Base-by-base conservation (phyloP, 2,113 vertebrate species). In the Crypturellus undulatus region DNA sequence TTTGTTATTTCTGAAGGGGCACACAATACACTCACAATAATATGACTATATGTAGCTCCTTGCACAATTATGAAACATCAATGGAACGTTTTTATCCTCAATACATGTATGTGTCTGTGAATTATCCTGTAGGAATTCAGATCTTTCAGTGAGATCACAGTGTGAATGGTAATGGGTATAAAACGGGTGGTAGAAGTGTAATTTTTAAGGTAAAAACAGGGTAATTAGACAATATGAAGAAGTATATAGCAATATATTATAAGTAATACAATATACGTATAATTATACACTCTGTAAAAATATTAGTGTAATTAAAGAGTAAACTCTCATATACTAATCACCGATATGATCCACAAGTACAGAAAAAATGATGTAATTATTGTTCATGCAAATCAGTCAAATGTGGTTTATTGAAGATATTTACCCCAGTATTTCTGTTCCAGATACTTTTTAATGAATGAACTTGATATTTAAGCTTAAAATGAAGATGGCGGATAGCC, bases 1-100 rank as follows among this genome's bases (percentile, higher is more conserved):
- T 93, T 93, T 94, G 93, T 93, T 91, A 5, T 63, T 94, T 93
- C 89, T 96, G 79, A 40, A 95, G 93, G 87, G 81, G 87, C 87
- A 91, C 68, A 87, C 73, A 81, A 84, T 80, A 93, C 89, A 89
- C 87, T 82, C 71, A 59, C 59, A 92, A 87, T 59, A 91, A 67
- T 24, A 45, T 30, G 32, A 81, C 84, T 94, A 93, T 76, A 42
- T 82, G 87, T 97, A 95, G 81, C 54, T 87, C 16, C 80, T 86
- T 94, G 64, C 47, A 84, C 26, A 26, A 34, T 87, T 70, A 40
- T 16, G 40, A 45, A 83, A 77, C 70, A 95, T 97, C 89, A 94
- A 63, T 95, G 52, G 36, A 89, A 77, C 1, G 8, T 76, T 89
- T 84, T 67, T 58, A 25, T 77, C 75, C 19, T 32, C 30, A 62